These are phyloP conservation scores for Dromococcyx pavoninus DNA, from an alignment of 2,797 vertebrate species.

Conservation along the genomic window DNA sequence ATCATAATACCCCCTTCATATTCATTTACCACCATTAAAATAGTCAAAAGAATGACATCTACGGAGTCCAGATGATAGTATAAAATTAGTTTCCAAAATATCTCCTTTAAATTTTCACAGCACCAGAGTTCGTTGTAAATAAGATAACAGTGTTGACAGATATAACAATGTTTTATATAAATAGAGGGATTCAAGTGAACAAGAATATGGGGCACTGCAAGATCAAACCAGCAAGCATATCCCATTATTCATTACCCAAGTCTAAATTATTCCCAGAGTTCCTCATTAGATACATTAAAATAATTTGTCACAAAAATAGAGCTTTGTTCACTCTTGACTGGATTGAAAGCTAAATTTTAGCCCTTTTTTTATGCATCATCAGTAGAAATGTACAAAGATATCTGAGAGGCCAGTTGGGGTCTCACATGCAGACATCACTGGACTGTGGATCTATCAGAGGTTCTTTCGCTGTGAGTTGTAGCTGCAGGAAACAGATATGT, in stretches of 20 bases:
- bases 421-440: fast-evolving
- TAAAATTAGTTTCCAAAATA: neutral
- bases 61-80: neutral
- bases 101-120: neutral
- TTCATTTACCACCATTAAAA: neutral
- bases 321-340: neutral
- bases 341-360: neutral
- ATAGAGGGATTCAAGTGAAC: neutral
- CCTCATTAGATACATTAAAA: neutral
- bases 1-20: neutral
- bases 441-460: neutral
- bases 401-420: neutral
- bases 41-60: neutral
- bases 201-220: neutral
- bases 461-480: neutral
- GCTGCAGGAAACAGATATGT: neutral
- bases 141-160: neutral
- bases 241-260: neutral
- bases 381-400: fast-evolving
- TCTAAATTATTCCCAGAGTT: neutral
- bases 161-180: neutral
- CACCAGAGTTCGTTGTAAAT: neutral
- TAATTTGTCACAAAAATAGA: neutral
- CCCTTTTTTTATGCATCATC: neutral
- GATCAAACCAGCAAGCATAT: neutral